Evolutionary conservation across 2,888 invertebrate genomes (phyloP).

Genomic region (Geotrupes spiniger): DNA sequence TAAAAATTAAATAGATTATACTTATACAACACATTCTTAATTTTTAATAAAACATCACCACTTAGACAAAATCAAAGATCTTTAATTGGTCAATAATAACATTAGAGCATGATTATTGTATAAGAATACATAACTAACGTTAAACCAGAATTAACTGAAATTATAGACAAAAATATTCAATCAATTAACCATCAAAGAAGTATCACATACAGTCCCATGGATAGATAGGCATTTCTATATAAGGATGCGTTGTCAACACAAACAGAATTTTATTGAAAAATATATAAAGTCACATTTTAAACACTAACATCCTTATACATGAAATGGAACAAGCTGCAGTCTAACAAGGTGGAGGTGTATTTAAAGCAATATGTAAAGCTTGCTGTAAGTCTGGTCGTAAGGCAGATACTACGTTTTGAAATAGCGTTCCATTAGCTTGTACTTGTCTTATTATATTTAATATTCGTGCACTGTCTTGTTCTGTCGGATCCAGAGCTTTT

Average conservation of each 20-base stretch:
- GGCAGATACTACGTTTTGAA: conserved; percentile 53
- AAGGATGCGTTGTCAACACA: conserved; percentile 7
- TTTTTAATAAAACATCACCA: background rate
- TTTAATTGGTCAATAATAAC: conserved; percentile 20
- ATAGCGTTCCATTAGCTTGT: conserved; percentile 61
- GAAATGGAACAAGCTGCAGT: conserved; percentile 15
- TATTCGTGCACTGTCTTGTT: conserved; percentile 76
- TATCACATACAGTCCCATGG: conserved; percentile 42
- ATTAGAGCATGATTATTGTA: conserved; percentile 18
- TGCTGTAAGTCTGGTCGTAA: conserved; percentile 79
- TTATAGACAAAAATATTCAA: conserved; percentile 17
- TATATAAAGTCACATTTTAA: conserved; percentile 8
- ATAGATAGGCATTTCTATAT: conserved; percentile 12
- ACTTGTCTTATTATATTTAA: conserved; percentile 82
- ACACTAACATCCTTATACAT: conserved; percentile 11
- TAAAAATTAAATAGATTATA: too few relatives aligned
- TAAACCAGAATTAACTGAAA: conserved; percentile 15
- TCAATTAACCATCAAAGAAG: conserved; percentile 30
- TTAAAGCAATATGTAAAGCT: conserved; percentile 73
- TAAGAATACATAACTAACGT: conserved; percentile 21
- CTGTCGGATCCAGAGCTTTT: conserved; percentile 75
- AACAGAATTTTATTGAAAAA: background rate
- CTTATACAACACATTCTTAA: too few relatives aligned
- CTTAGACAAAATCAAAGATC: conserved; percentile 21
- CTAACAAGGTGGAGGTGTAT: conserved; percentile 36